Conservation (phyloP, 2,797 vertebrate species). For the Sparus aurata region DNA sequence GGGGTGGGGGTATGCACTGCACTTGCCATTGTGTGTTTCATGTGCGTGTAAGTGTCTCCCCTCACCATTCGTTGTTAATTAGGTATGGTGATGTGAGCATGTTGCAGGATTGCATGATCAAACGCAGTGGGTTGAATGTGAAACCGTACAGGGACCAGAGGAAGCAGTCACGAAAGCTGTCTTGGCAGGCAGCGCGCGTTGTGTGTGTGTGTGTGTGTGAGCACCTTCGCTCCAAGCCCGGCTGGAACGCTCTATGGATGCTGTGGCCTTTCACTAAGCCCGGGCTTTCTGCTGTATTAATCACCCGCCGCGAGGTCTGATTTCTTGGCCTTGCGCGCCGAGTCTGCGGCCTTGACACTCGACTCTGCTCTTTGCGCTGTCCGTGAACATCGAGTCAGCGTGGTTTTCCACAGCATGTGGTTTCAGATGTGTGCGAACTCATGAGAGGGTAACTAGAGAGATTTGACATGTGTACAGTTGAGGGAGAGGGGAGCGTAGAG, state of each 20-base stretch:
- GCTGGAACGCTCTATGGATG: slow-evolving; percentile 75
- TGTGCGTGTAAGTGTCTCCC: slow-evolving; percentile 55
- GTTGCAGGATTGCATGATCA: slow-evolving; percentile 71
- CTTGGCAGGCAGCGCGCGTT: slow-evolving; percentile 54
- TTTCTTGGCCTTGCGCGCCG: slow-evolving; percentile 73
- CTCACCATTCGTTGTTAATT: slow-evolving; percentile 75
- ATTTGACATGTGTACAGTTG: slow-evolving; percentile 56
- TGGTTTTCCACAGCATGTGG: slow-evolving; percentile 73
- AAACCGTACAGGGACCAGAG: slow-evolving; percentile 68
- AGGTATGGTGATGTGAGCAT: slow-evolving; percentile 66
- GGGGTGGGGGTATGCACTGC: slow-evolving; percentile 12
- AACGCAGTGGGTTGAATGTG: slow-evolving; percentile 63
- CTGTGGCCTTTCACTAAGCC: slow-evolving; percentile 74
- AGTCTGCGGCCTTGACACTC: slow-evolving; percentile 67
- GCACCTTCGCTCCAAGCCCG: slow-evolving; percentile 51
- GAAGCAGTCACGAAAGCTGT: slow-evolving; percentile 69
- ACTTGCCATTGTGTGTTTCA: slow-evolving; percentile 48
- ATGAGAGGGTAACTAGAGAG: slow-evolving; percentile 54
- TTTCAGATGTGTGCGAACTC: slow-evolving; percentile 66
- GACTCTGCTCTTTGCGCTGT: slow-evolving; percentile 48
- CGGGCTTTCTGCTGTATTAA: slow-evolving; percentile 76
- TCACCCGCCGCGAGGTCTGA: slow-evolving; percentile 73
- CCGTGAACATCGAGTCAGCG: slow-evolving; percentile 64
- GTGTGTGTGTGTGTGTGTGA: slow-evolving; percentile 32
- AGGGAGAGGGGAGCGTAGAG: slow-evolving; percentile 34